Conservation (phyloP, 2,113 vertebrate species). For the Chelonoidis abingdonii region DNA sequence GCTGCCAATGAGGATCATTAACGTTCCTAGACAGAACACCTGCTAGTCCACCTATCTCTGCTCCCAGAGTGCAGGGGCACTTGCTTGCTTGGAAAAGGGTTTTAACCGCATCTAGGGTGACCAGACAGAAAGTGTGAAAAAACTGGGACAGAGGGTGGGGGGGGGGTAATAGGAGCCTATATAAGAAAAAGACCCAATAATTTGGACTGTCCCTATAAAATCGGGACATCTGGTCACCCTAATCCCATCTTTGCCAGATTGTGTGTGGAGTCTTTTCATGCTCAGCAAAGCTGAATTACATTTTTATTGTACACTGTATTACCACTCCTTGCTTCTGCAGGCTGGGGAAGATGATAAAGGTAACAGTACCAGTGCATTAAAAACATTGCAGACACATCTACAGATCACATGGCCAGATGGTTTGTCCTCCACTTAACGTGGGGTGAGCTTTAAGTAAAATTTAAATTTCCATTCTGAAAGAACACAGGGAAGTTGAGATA, state of each 20-base stretch:
- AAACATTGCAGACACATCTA: neutral
- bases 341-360: neutral
- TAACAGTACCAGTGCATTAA: neutral
- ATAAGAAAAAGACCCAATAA: too few relatives aligned
- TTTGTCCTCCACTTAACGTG: neutral
- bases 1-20: neutral
- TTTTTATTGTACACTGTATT: neutral
- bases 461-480: constrained; percentile 18
- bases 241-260: neutral
- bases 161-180: too few relatives aligned
- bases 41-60: neutral
- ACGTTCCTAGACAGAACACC: neutral
- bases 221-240: too few relatives aligned
- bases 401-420: neutral
- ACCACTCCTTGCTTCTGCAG: neutral
- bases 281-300: neutral
- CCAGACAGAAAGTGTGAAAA: too few relatives aligned
- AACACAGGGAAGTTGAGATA: neutral
- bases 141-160: too few relatives aligned
- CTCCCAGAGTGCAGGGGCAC: neutral
- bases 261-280: constrained; percentile 11
- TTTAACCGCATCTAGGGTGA: neutral
- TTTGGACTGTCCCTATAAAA: too few relatives aligned
- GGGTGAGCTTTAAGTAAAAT: neutral
- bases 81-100: neutral